A percentile compares a stretch with the other conserved stretches of the same genome.
Evolutionary conservation across 1,140 invertebrate species (phyloP).

Genomic region (Charaxes varanes): DNA sequence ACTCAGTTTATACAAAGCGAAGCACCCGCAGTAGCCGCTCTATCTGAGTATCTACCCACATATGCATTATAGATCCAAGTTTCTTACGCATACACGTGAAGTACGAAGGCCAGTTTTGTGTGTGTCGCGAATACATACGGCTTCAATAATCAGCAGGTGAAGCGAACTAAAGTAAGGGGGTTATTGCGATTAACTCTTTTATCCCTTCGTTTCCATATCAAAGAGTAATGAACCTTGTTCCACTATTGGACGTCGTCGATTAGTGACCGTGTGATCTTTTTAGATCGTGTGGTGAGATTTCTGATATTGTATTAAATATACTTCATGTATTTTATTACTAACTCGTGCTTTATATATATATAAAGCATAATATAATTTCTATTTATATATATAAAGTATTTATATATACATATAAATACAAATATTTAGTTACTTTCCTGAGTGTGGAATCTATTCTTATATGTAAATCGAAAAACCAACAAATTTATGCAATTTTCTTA

Average conservation of each 20-base stretch:
- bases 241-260: conserved; percentile 65
- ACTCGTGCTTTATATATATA: too few relatives aligned
- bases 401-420: too few relatives aligned
- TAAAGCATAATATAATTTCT: too few relatives aligned
- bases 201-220: conserved; percentile 74
- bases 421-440: too few relatives aligned
- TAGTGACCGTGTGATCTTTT: conserved; percentile 67
- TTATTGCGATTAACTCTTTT: conserved; percentile 73
- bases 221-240: conserved; percentile 74
- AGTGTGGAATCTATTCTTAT: too few relatives aligned
- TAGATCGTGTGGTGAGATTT: conserved; percentile 9
- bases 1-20: conserved; percentile 60
- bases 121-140: conserved; percentile 68
- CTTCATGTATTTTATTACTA: background rate
- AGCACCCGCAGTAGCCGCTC: conserved; percentile 66
- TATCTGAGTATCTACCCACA: conserved; percentile 65
- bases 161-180: conserved; percentile 68
- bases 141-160: conserved; percentile 73
- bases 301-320: background rate
- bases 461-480: too few relatives aligned
- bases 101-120: conserved; percentile 66
- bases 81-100: conserved; percentile 67
- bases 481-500: conserved; percentile 1
- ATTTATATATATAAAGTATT: too few relatives aligned
- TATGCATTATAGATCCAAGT: conserved; percentile 67